A percentile compares a stretch with the other conserved stretches of the same genome.
Conservation (phyloP, 2,888 invertebrate genomes). For the Augochlorella aurata region DNA sequence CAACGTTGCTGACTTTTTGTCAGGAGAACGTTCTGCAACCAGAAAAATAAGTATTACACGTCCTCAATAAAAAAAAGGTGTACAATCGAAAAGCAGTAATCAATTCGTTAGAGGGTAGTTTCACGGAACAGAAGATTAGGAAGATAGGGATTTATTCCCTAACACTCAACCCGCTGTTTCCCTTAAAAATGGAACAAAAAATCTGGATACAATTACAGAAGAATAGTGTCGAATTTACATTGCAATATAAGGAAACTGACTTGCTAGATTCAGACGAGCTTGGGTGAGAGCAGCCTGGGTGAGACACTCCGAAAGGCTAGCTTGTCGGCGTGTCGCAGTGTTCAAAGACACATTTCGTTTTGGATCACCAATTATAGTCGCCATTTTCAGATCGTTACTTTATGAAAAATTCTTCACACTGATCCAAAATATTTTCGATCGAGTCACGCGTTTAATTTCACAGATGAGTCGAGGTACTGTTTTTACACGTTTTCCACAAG, state of each 20-base stretch:
- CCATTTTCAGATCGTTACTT: slow-evolving; percentile 60
- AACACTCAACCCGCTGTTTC: neutral
- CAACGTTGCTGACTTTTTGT: slow-evolving; percentile 76
- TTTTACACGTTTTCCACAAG: neutral
- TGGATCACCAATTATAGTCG: slow-evolving; percentile 70
- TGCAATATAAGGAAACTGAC: slow-evolving; percentile 71
- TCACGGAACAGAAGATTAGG: neutral
- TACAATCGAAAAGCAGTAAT: too few species aligned
- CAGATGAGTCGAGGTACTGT: slow-evolving; percentile 31
- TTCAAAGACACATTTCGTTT: slow-evolving; percentile 73
- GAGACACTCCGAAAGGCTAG: slow-evolving; percentile 77
- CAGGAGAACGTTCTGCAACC: slow-evolving; percentile 76
- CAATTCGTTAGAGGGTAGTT: neutral
- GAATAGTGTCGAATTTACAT: neutral
- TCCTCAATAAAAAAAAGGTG: too few species aligned
- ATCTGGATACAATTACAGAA: neutral
- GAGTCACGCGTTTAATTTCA: slow-evolving; percentile 39
- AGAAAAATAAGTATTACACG: neutral
- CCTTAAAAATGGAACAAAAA: neutral
- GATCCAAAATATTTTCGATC: neutral
- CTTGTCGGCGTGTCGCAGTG: slow-evolving; percentile 72
- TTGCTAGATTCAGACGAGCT: slow-evolving; percentile 78
- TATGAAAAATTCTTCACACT: slow-evolving; percentile 2
- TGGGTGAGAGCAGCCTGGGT: slow-evolving; percentile 78
- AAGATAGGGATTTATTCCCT: neutral